Evolutionary conservation across 2,797 vertebrate genomes (phyloP).

Genomic region (Oreochromis mossambicus): DNA sequence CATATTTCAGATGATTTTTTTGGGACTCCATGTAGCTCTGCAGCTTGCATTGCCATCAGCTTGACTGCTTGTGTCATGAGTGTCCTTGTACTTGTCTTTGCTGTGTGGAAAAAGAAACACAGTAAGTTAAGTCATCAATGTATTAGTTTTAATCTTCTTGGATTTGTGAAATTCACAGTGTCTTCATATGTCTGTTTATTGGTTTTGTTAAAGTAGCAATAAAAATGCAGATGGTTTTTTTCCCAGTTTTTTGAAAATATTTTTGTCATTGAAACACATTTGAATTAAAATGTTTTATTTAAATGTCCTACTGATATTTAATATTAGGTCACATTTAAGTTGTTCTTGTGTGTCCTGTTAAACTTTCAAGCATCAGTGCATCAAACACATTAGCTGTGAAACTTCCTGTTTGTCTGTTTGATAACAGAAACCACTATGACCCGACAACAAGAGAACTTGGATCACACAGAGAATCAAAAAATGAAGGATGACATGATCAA

Average conservation of each 20-base stretch:
- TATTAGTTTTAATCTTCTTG: fast-evolving
- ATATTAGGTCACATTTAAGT: neutral
- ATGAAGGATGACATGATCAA: neutral
- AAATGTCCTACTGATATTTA: neutral
- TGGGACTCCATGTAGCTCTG: neutral
- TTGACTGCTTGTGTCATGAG: fast-evolving
- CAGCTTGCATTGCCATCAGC: neutral
- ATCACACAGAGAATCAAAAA: neutral
- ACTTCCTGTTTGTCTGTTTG: neutral
- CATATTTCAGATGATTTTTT: neutral
- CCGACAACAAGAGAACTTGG: neutral
- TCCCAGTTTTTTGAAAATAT: fast-evolving
- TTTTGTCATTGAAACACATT: neutral
- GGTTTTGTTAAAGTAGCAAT: neutral
- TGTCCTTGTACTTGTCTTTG: neutral
- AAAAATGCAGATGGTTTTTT: fast-evolving
- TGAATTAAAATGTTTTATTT: neutral
- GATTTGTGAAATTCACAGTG: no score
- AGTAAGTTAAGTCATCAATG: neutral
- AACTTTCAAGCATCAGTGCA: neutral
- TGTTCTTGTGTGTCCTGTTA: fast-evolving
- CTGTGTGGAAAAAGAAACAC: neutral
- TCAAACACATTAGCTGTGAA: no score
- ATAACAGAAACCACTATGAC: neutral
- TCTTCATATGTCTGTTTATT: fast-evolving